Evolutionary conservation across 2,113 vertebrate species (phyloP), one percentile per base, ranked within the genome.

Genomic region (Sterrhoptilus dennistouni): DNA sequence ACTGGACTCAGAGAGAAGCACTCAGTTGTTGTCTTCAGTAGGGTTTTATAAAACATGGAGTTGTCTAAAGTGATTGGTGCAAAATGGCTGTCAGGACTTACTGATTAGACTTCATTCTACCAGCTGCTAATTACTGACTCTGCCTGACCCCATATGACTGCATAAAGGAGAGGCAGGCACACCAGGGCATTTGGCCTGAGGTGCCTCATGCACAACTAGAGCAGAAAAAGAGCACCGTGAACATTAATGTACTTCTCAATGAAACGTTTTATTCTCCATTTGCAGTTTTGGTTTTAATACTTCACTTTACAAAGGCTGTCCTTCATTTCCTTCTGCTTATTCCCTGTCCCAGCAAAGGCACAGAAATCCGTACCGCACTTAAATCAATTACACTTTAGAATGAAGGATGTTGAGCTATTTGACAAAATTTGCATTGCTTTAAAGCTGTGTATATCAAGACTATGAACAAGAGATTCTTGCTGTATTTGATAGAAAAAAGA

Each of bases 201-300:
- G 31, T 93, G 36, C 52, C 29, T 77, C 35, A 15, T 56, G 16
- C 3, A 9, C n/a, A 66, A 82, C 18, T 66, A 83, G 44, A 88
- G 61, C 83, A 90, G 77, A 92, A 93, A 94, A 95, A 72, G 29
- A 94, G 52, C 23, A 60, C 15, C 69, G 18, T 64, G 40, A 87
- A 91, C 40, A 83, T 66, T 66, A 60, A 81, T n/a, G 4, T 69
- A 81, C 47, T 93, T 87, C 60, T 85, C 23, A 87, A 42, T 36
- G n/a, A 91, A 85, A 63, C n/a, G 3, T 44, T 93, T 76, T 89
- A 45, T 36, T 87, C 35, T 86, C n/a, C 42, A 44, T 84, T 70
- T 92, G 64, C 31, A 77, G 21, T 22, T 92, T 90, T 91, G 11
- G 18, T 78, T 97, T 83, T 83, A 95, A 44, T 53, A 64, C 54